phyloP scores from a whole-genome alignment of 2,113 vertebrate species.

The Heterocephalus glaber region DNA sequence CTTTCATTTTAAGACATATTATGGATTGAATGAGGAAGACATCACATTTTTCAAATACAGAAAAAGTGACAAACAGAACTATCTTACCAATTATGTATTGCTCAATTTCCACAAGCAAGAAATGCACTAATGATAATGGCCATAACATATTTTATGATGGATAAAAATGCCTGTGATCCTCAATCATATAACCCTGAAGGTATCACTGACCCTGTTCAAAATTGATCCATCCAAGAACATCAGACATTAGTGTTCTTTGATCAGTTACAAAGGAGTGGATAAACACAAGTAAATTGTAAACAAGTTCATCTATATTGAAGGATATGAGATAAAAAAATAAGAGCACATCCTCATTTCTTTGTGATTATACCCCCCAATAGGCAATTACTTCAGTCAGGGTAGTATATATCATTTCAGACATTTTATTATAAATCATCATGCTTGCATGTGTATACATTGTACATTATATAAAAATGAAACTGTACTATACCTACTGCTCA shows the following conservation, averaged over 20 bases:
- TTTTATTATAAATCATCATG: background rate
- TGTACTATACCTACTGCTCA: background rate
- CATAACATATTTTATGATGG: background rate
- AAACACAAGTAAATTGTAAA: background rate
- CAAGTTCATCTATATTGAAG: background rate
- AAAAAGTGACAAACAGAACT: background rate
- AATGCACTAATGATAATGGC: background rate
- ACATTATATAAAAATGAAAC: background rate
- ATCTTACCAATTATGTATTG: constrained; percentile 23
- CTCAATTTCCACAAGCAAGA: constrained; percentile 12
- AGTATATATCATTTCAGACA: background rate
- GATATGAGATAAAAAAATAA: background rate
- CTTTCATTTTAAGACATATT: constrained; percentile 11
- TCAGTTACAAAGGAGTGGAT: background rate
- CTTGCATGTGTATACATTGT: background rate
- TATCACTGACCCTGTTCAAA: background rate
- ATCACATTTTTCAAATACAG: constrained; percentile 4
- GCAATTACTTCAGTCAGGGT: background rate
- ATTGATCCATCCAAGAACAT: background rate
- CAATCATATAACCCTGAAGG: background rate
- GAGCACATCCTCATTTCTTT: background rate
- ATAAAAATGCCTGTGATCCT: background rate
- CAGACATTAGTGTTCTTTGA: background rate
- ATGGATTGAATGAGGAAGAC: background rate
- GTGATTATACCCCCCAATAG: background rate